These are phyloP conservation scores for Myanophis thanlyinensis DNA, from an alignment of 2,113 vertebrate species.

Conservation along the genomic window DNA sequence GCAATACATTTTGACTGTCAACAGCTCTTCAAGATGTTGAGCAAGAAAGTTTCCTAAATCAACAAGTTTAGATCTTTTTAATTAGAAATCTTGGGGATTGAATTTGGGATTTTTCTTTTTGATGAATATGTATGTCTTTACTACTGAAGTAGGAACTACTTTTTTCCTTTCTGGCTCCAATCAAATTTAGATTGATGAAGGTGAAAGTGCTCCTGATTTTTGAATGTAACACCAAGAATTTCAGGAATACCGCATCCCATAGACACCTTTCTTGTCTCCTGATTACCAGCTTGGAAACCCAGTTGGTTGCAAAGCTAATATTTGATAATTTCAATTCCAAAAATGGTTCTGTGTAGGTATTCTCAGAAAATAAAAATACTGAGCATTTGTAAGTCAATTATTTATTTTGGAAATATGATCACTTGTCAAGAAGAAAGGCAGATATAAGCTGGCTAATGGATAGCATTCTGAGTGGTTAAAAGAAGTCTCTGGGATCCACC, in stretches of 20 bases:
- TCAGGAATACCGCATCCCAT: neutral
- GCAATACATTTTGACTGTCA: no score
- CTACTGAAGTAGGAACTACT: neutral
- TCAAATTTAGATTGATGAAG: neutral
- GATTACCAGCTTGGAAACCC: neutral
- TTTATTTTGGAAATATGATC: neutral
- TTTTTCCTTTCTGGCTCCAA: neutral
- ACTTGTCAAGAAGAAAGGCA: neutral
- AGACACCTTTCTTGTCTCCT: neutral
- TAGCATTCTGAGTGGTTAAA: neutral
- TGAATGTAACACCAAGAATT: neutral
- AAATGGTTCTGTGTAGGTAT: neutral
- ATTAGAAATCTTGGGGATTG: neutral
- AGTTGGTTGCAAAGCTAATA: neutral
- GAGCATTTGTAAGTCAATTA: neutral
- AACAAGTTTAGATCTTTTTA: neutral
- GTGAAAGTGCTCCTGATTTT: no score
- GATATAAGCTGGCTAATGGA: neutral
- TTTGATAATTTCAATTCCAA: neutral
- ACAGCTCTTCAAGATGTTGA: no score
- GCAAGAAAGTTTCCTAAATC: neutral
- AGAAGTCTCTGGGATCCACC: neutral
- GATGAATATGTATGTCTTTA: neutral
- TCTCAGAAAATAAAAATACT: neutral
- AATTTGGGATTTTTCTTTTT: neutral